Evolutionary conservation across 1,140 invertebrate genomes (phyloP).

Genomic region (Lasioglossum albipes): DNA sequence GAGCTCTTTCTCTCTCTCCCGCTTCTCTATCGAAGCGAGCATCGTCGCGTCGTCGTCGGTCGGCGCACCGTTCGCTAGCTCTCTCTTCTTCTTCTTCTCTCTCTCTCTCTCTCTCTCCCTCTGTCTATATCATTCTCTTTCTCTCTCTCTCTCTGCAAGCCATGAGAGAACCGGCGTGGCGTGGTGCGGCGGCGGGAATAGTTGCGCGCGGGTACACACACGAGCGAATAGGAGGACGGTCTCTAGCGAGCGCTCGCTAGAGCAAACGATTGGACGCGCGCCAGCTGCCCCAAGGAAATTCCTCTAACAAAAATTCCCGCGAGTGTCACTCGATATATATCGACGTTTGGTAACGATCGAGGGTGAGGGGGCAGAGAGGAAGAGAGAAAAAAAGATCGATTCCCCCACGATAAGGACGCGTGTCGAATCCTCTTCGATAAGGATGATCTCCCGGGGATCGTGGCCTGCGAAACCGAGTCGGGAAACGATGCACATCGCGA

Average conservation of each 20-base stretch:
- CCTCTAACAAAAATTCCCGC: slow-evolving; percentile 36
- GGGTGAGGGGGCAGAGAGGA: neutral
- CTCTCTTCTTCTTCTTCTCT: too few species aligned
- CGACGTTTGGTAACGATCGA: neutral
- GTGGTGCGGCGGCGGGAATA: slow-evolving; percentile 22
- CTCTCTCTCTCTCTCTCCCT: neutral
- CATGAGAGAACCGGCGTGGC: slow-evolving; percentile 14
- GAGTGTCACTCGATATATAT: slow-evolving; percentile 25
- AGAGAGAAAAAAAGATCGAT: neutral
- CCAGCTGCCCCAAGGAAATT: slow-evolving; percentile 42
- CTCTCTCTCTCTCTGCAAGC: neutral
- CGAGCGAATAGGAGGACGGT: slow-evolving; percentile 21
- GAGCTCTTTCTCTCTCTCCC: too few species aligned
- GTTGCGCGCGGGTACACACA: slow-evolving; percentile 10
- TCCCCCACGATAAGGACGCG: too few species aligned
- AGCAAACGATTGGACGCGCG: slow-evolving; percentile 47
- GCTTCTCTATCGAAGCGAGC: neutral
- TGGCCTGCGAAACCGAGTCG: neutral
- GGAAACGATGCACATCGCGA: slow-evolving; percentile 17
- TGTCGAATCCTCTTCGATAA: slow-evolving; percentile 5
- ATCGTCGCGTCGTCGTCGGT: slow-evolving; percentile 13
- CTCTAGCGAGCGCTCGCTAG: slow-evolving; percentile 28
- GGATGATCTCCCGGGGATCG: slow-evolving; percentile 4
- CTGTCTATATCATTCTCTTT: too few species aligned
- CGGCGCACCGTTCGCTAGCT: neutral